phyloP scores from a whole-genome alignment of 2,888 invertebrate species.

The Protonemura montana region DNA sequence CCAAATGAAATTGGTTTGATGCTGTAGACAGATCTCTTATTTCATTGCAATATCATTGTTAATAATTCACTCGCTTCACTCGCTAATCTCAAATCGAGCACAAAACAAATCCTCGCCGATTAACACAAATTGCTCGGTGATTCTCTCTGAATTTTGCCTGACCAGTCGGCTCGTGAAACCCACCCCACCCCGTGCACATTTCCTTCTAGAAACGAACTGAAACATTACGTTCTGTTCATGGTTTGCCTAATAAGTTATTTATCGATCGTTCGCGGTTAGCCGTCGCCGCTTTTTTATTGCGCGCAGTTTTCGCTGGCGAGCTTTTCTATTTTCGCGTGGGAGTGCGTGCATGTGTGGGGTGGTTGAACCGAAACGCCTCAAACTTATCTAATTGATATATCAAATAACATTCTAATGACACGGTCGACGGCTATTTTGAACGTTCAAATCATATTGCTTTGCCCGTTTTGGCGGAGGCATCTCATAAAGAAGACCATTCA shows the following conservation, averaged over 20 bases:
- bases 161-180: background rate
- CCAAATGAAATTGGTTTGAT: too few relatives aligned
- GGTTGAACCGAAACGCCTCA: background rate
- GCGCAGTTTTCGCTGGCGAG: background rate
- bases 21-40: too few relatives aligned
- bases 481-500: background rate
- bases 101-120: too few relatives aligned
- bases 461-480: too few relatives aligned
- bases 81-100: too few relatives aligned
- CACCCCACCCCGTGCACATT: background rate
- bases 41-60: too few relatives aligned
- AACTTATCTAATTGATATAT: background rate
- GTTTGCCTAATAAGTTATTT: background rate
- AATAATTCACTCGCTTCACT: too few relatives aligned
- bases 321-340: background rate
- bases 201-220: background rate
- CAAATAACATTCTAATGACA: background rate
- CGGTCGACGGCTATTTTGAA: background rate
- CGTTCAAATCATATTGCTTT: background rate
- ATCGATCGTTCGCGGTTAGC: background rate
- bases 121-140: too few relatives aligned
- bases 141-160: too few relatives aligned
- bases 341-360: background rate
- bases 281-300: background rate
- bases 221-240: background rate